Evolutionary conservation across 2,797 vertebrate genomes (phyloP).

Genomic region (Taenioides sp.): DNA sequence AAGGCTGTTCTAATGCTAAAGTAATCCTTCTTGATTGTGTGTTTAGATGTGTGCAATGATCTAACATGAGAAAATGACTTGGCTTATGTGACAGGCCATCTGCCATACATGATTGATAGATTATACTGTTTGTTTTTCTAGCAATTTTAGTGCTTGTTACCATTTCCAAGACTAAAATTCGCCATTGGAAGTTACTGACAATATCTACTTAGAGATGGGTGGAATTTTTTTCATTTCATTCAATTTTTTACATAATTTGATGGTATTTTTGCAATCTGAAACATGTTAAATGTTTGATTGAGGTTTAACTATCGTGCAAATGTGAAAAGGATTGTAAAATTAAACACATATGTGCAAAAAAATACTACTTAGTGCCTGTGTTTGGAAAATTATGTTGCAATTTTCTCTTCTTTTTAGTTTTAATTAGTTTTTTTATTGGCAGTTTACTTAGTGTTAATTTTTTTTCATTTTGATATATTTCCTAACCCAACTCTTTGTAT

Average conservation of each 20-base stretch:
- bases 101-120: conserved; percentile 15
- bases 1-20: conserved; percentile 44
- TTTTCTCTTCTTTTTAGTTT: background rate
- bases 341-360: background rate
- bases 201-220: background rate
- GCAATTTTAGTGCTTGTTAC: background rate
- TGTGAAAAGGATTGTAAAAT: background rate
- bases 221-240: background rate
- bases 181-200: background rate
- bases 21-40: conserved; percentile 60
- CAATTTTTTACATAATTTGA: too few relatives aligned
- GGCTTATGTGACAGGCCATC: conserved; percentile 35
- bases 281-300: too few relatives aligned
- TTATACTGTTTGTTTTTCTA: background rate
- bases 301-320: background rate
- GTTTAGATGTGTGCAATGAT: conserved; percentile 35
- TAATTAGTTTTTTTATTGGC: background rate
- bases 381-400: background rate
- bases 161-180: background rate
- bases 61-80: conserved; percentile 32
- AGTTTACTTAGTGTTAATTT: too few relatives aligned
- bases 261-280: background rate
- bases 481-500: too few relatives aligned
- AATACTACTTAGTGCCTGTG: background rate
- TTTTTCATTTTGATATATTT: too few relatives aligned